Evolutionary conservation across 2,113 vertebrate genomes (phyloP), one percentile per base, ranked within the genome.

Genomic region (Cinclus cinclus): DNA sequence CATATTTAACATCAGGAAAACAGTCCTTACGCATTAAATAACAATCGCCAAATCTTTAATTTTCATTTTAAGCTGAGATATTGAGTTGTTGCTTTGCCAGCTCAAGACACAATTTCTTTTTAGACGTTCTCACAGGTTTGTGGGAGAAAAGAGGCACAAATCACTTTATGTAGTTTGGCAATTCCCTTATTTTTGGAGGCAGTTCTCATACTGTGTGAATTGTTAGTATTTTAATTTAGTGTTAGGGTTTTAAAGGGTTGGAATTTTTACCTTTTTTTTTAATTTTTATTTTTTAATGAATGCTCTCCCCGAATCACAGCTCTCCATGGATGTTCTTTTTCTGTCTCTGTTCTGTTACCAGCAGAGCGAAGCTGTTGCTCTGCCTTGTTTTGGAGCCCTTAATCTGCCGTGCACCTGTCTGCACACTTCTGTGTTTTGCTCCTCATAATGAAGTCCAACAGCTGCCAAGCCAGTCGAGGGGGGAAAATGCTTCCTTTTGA

Each of bases 351-450:
- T 74, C 53, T 87, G 52, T 58, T 56, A 74, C 79, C 30, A 83
- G 73, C 60, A 77, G 88, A 83, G 30, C 6, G 12, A 59, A 89
- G 79, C 88, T 96, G 85, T 60, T 90, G 64, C 65, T 74, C 55
- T 90, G 88, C 71, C 76, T 88, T 75, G n/a, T 74, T 90, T 21
- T 9, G 25, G 75, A 90, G 56, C 56, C 39, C 55, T 81, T 74
- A 68, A 67, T 60, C 94, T 92, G 85, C 73, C 31, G 12, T 78
- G 88, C 83, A 96, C 93, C 93, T 90, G 71, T 24, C 94, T 92
- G 52, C 60, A 64, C 1, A 8, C n/a, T 75, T 68, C 63, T 74
- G 15, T 63, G 50, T 71, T 94, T 58, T 95, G 33, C 75, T 95
- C 20, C 59, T 77, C 59, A 20, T 83, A 86, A 96, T 27, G 52